phyloP scores from a whole-genome alignment of 2,888 invertebrate genomes.

The Poecilus cupreus region DNA sequence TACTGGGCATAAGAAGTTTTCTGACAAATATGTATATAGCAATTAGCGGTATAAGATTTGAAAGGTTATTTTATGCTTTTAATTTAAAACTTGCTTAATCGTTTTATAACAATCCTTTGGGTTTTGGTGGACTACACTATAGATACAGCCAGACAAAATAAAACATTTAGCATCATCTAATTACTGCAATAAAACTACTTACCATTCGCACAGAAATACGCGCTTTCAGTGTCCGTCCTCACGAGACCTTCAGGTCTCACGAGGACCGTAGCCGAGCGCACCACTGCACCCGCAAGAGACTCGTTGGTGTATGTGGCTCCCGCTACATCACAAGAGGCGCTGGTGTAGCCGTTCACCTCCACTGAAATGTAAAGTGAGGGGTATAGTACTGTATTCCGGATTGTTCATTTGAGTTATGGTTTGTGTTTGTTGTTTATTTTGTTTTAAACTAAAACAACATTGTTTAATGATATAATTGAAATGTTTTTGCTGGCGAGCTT shows the following conservation, averaged over 20 bases:
- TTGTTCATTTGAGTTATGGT: conserved; percentile 7
- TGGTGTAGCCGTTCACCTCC: conserved; percentile 81
- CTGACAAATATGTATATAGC: too few relatives aligned
- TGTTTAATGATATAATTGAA: conserved; percentile 5
- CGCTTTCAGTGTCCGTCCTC: conserved; percentile 80
- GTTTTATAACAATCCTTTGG: too few relatives aligned
- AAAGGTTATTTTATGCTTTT: too few relatives aligned
- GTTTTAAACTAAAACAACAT: not conserved
- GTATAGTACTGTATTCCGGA: too few relatives aligned
- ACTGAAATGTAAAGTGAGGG: conserved; percentile 74
- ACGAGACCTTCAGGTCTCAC: conserved; percentile 80
- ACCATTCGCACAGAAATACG: conserved; percentile 83
- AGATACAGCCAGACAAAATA: not conserved
- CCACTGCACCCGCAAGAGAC: conserved; percentile 78
- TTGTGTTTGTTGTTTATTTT: not conserved
- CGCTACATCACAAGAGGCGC: conserved; percentile 77
- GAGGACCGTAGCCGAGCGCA: conserved; percentile 77
- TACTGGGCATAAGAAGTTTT: too few relatives aligned
- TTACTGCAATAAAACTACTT: conserved; percentile 62
- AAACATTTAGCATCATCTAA: not conserved
- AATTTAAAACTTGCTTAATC: too few relatives aligned
- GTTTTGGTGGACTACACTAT: too few relatives aligned
- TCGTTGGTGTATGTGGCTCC: conserved; percentile 77
- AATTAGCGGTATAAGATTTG: too few relatives aligned
- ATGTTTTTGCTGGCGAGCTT: not conserved